Percentiles rank a stretch among this genome's conserved stretches.
Conservation (phyloP, 2,113 vertebrate species). For the Brienomyrus longianalis region DNA sequence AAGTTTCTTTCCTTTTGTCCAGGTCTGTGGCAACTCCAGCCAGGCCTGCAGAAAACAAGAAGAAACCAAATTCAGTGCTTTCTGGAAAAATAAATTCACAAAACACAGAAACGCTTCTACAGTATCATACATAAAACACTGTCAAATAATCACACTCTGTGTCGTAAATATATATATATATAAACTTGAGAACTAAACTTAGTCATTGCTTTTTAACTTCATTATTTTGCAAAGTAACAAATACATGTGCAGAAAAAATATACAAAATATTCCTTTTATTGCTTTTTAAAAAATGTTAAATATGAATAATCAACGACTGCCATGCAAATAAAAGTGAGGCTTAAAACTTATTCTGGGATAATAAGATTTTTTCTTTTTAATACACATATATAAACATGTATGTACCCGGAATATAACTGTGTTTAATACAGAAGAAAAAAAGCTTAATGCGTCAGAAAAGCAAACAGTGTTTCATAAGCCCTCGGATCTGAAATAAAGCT, state of each 20-base stretch:
- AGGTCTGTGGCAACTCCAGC: conserved; percentile 77
- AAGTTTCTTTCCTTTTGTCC: conserved; percentile 92
- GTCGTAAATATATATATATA: not conserved
- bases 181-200: not conserved
- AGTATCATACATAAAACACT: not conserved
- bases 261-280: too few relatives aligned
- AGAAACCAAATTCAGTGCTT: not conserved
- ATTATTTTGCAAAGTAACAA: not conserved
- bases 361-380: not conserved
- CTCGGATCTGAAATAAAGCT: not conserved
- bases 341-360: not conserved
- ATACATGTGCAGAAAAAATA: not conserved
- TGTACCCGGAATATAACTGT: not conserved
- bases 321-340: not conserved
- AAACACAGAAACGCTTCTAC: not conserved
- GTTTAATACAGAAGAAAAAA: not conserved
- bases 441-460: not conserved
- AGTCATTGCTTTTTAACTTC: not conserved
- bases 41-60: conserved; percentile 65
- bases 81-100: not conserved
- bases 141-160: not conserved
- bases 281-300: not conserved
- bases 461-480: not conserved
- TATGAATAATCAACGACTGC: not conserved
- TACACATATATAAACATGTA: not conserved